A percentile compares a stretch with the other conserved stretches of the same genome.
Evolutionary conservation across 2,888 invertebrate species (phyloP).

Genomic region (Metellina segmentata): DNA sequence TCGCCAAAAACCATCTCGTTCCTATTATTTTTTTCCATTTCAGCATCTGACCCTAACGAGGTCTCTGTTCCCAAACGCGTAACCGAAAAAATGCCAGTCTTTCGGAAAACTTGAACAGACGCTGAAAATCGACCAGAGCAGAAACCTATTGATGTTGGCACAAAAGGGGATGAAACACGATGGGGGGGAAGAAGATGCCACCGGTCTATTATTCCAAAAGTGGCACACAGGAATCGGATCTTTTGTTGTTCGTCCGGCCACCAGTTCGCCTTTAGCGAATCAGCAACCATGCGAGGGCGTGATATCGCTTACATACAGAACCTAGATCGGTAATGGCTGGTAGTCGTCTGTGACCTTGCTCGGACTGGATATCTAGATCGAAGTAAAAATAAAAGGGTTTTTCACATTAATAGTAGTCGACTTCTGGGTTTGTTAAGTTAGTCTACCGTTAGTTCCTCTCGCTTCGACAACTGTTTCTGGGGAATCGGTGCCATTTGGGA

Average conservation of each 20-base stretch:
- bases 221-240: neutral
- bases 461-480: neutral
- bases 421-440: slow-evolving; percentile 44
- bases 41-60: too few species aligned
- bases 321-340: slow-evolving; percentile 30
- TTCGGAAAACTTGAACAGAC: too few species aligned
- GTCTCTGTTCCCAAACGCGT: too few species aligned
- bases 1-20: too few species aligned
- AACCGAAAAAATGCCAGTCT: too few species aligned
- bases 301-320: slow-evolving; percentile 14
- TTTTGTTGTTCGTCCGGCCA: slow-evolving; percentile 11
- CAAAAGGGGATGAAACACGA: slow-evolving; percentile 8
- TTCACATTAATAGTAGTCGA: slow-evolving; percentile 24
- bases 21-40: too few species aligned
- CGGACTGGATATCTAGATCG: slow-evolving; percentile 45
- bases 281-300: slow-evolving; percentile 14
- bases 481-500: slow-evolving; percentile 44
- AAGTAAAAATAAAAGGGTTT: slow-evolving; percentile 44
- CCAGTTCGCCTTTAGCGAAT: neutral
- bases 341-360: slow-evolving; percentile 38
- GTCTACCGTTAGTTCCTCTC: slow-evolving; percentile 9
- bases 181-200: neutral
- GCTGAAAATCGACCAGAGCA: neutral
- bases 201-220: neutral
- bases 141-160: slow-evolving; percentile 3